Evolutionary conservation across 2,797 vertebrate genomes (phyloP).

Genomic region (Clarias pachynema): DNA sequence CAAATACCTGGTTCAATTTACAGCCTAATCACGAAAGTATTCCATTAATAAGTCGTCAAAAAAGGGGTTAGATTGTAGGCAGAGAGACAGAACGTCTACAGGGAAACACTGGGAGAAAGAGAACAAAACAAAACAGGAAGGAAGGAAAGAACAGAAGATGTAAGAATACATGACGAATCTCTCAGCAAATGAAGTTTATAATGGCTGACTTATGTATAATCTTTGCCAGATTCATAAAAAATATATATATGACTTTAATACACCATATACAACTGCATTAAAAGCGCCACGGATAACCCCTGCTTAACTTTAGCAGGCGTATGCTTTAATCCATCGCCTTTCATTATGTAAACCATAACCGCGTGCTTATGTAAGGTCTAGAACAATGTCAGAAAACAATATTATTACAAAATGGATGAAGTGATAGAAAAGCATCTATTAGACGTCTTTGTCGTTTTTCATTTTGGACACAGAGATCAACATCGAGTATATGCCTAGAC

Average conservation of each 20-base stretch:
- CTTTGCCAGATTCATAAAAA: not conserved
- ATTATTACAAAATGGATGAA: not conserved
- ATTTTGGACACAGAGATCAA: not conserved
- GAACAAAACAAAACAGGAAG: not conserved
- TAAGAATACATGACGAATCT: not conserved
- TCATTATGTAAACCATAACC: slow-evolving; percentile 15
- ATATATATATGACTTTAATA: not conserved
- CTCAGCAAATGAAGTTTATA: not conserved
- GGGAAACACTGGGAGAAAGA: not conserved
- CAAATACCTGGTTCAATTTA: not conserved
- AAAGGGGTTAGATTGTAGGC: not conserved
- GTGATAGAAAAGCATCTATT: slow-evolving; percentile 7
- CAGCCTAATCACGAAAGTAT: not conserved
- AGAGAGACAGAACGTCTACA: not conserved
- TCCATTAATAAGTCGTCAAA: not conserved
- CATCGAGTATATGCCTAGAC: not conserved
- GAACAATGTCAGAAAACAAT: slow-evolving; percentile 23
- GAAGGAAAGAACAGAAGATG: not conserved
- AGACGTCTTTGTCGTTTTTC: slow-evolving; percentile 7
- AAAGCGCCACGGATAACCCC: not conserved
- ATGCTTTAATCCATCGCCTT: not conserved
- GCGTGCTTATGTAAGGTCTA: slow-evolving; percentile 27
- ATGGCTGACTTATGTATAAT: not conserved
- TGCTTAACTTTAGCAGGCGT: not conserved
- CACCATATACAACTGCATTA: no score